A percentile compares a stretch with the other conserved stretches of the same genome.
These are phyloP conservation scores for Chionomys nivalis DNA, from an alignment of 2,113 vertebrate species.

Conservation along the genomic window DNA sequence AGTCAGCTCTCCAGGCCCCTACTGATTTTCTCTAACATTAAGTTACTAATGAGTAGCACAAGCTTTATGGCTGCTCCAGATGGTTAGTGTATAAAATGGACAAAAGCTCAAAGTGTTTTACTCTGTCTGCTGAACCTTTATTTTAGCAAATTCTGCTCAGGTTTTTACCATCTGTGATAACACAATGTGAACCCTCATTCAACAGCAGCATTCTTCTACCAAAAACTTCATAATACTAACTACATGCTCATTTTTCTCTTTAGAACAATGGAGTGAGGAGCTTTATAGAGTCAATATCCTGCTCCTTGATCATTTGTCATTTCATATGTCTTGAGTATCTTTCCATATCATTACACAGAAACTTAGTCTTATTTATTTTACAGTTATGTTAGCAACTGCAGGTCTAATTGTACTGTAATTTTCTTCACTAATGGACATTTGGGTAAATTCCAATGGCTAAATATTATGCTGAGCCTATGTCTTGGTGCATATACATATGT, in stretches of 20 bases:
- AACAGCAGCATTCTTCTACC: not conserved
- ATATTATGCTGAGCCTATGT: not conserved
- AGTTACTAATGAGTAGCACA: conserved; percentile 46
- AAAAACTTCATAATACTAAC: not conserved
- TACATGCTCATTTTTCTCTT: conserved; percentile 1
- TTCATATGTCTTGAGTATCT: conserved; percentile 21
- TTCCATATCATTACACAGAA: conserved; percentile 36
- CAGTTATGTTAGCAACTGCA: not conserved
- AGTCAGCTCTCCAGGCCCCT: not conserved
- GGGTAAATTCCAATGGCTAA: conserved; percentile 29
- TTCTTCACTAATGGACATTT: conserved; percentile 35
- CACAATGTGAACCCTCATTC: conserved; percentile 38
- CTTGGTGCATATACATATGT: not conserved
- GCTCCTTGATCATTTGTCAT: conserved; percentile 48
- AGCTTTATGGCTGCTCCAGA: conserved; percentile 34
- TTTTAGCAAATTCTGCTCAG: conserved; percentile 56
- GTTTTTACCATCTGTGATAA: conserved; percentile 16
- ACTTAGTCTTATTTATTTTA: conserved; percentile 32
- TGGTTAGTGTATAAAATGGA: conserved; percentile 40
- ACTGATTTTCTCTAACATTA: conserved; percentile 1
- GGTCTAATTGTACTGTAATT: not conserved
- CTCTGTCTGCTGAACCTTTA: conserved; percentile 7
- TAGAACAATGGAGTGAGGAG: not conserved
- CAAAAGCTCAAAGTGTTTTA: conserved; percentile 32
- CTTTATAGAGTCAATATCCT: not conserved